Conservation (phyloP, 2,797 vertebrate species). For the Siniperca scherzeri region DNA sequence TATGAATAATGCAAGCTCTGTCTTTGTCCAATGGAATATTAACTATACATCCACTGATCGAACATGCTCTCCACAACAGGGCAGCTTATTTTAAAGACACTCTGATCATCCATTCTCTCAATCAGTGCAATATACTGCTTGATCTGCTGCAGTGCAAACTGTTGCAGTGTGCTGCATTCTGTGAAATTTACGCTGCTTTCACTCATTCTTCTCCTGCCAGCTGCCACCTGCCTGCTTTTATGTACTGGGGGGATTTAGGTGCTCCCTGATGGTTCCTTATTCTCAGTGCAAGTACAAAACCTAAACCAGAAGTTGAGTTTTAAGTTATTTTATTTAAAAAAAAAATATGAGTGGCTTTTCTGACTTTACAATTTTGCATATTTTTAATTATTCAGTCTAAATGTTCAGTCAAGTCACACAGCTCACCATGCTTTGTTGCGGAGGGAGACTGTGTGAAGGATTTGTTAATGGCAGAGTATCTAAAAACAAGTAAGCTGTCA, state of each 20-base stretch:
- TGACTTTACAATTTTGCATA: slow-evolving; percentile 1
- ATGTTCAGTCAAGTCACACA: slow-evolving; percentile 14
- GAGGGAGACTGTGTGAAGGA: no score
- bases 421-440: background rate
- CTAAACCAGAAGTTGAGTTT: background rate
- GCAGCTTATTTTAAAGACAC: slow-evolving; percentile 12
- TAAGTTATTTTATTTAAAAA: background rate
- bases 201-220: slow-evolving; percentile 29
- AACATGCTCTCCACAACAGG: background rate
- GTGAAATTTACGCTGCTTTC: slow-evolving; percentile 22
- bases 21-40: background rate
- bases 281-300: background rate
- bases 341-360: background rate
- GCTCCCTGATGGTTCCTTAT: slow-evolving; percentile 14
- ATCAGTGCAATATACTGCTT: background rate
- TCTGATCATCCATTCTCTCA: background rate
- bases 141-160: slow-evolving; percentile 26
- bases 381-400: slow-evolving; percentile 24
- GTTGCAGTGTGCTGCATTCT: slow-evolving; percentile 24
- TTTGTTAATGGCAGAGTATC: no score
- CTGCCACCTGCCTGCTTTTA: slow-evolving; percentile 36
- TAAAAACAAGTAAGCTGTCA: slow-evolving; percentile 44
- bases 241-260: slow-evolving; percentile 12
- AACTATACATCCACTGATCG: background rate
- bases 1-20: background rate